A percentile compares a stretch with the other conserved stretches of the same genome.
phyloP scores from a whole-genome alignment of 2,797 vertebrate genomes.

The Vultur gryphus region DNA sequence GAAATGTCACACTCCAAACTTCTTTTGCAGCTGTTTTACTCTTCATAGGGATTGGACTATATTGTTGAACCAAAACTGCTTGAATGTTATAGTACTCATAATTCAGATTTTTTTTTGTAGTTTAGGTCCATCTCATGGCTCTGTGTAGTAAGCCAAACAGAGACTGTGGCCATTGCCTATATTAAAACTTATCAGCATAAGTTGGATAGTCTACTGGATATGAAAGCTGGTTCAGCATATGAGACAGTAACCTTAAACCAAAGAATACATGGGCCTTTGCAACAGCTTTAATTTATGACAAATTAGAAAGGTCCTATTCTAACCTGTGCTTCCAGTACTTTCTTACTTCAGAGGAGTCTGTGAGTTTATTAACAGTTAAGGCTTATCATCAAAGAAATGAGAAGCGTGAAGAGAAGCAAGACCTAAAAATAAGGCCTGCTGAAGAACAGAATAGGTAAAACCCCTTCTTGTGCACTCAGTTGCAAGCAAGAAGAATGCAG shows the following conservation, averaged over 20 bases:
- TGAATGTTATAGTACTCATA: background rate
- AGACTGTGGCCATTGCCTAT: background rate
- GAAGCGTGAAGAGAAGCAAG: background rate
- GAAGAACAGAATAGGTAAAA: background rate
- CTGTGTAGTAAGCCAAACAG: background rate
- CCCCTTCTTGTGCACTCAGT: background rate
- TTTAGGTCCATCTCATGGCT: background rate
- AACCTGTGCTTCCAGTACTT: background rate
- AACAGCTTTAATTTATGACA: background rate
- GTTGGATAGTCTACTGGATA: background rate
- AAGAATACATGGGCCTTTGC: background rate
- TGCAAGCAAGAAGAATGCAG: background rate
- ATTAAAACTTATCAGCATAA: background rate
- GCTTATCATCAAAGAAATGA: background rate
- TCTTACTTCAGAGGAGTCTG: background rate
- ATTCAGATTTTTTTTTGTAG: background rate
- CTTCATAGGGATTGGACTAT: background rate
- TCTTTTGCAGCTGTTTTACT: background rate
- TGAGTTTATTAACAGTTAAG: background rate
- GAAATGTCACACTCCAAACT: background rate
- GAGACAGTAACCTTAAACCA: background rate
- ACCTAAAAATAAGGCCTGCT: background rate
- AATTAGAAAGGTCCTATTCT: background rate
- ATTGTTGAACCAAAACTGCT: background rate
- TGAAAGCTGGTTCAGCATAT: background rate